Evolutionary conservation across 2,797 vertebrate genomes (phyloP), one percentile per base, ranked within the genome.

Genomic region (Neosalanx taihuensis): DNA sequence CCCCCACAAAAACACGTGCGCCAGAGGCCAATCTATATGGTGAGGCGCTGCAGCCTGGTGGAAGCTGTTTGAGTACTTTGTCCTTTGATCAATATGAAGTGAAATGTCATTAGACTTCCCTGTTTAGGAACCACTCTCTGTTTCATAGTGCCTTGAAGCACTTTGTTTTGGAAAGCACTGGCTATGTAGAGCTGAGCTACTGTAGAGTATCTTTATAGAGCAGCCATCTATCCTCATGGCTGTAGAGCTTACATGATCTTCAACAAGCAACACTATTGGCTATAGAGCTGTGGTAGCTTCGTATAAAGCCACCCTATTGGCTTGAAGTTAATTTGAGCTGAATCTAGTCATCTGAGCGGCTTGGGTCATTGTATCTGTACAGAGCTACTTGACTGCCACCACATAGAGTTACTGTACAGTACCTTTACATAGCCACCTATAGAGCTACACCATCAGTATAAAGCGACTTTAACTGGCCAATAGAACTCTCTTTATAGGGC

Each of bases 91-190:
- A 75, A 84, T 70, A 41, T 71, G 35, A 78, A 69, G 82, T 87
- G 82, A 79, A 79, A 80, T 79, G 76, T 85, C 72, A 78, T 81
- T 78, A 85, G 88, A 86, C 84, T 86, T 81, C 86, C 81, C 71
- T 79, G 84, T 87, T 86, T 81, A 91, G 89, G 85, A 88, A 85
- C 78, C 83, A 60, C 83, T 86, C 70, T 71, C 81, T 84, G 81
- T 84, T 85, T 91, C 87, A 86, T 90, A 85, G 91, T 93, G 91
- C 92, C 91, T 92, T 92, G 89, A 91, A 72, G 90, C 90, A 92
- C 92, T 89, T 89, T 87, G 83, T 86, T 90, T 90, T 89, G 83
- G 84, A 88, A 79, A 73, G 69, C 77, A 67, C 66, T 7, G 81
- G 85, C 87, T 82, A 85, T 77, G 37, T 82, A 74, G 70, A 76